Conservation (phyloP, 2,797 vertebrate species). For the Chromis chromis region DNA sequence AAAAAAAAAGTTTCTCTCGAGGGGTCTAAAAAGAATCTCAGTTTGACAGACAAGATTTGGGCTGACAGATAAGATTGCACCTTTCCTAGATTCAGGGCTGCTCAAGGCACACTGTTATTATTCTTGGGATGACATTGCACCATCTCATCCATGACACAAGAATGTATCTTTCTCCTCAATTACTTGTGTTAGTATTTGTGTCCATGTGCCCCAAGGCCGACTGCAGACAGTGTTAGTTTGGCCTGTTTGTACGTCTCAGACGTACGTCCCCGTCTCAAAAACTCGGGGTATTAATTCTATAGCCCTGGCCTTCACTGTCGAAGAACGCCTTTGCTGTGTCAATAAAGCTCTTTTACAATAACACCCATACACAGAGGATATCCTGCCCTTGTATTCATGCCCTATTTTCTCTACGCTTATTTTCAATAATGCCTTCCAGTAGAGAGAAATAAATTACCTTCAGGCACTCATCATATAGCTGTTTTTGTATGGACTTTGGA, state of each 20-base stretch:
- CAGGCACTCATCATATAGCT: not conserved
- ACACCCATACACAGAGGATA: not conserved
- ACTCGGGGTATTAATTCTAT: slow-evolving; percentile 20
- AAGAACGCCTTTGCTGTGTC: slow-evolving; percentile 14
- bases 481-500: not conserved
- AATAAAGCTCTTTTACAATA: slow-evolving; percentile 1
- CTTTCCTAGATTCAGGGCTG: slow-evolving; percentile 47
- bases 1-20: not conserved
- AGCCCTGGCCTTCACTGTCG: not conserved
- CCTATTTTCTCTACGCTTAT: slow-evolving; percentile 2
- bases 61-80: slow-evolving; percentile 62
- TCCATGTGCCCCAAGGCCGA: slow-evolving; percentile 36
- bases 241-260: slow-evolving; percentile 1
- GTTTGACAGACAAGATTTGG: slow-evolving; percentile 52
- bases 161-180: slow-evolving; percentile 54
- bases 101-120: slow-evolving; percentile 57
- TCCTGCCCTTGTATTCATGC: not conserved
- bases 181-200: slow-evolving; percentile 45
- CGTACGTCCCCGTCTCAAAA: not conserved
- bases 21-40: not conserved
- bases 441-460: slow-evolving; percentile 20
- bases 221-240: slow-evolving; percentile 9
- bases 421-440: slow-evolving; percentile 14
- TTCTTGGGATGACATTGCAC: slow-evolving; percentile 68
- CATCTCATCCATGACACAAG: slow-evolving; percentile 54